Conservation (phyloP, 2,113 vertebrate species). For the Anolis carolinensis region DNA sequence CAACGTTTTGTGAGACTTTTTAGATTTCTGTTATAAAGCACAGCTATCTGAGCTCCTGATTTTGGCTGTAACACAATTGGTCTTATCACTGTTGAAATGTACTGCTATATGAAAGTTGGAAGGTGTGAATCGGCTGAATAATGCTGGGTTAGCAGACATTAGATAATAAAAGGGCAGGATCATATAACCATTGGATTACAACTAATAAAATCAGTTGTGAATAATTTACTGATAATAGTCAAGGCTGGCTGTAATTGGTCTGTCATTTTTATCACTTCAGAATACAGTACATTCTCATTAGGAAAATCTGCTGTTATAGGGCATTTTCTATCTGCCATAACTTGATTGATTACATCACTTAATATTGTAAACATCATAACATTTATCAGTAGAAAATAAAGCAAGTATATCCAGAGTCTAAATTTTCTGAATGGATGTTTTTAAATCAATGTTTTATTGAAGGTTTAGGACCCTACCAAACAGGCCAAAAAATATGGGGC, state of each 20-base stretch:
- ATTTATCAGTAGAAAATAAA: background rate
- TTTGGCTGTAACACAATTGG: conserved; percentile 44
- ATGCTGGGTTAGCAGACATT: conserved; percentile 43
- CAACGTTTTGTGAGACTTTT: too few relatives aligned
- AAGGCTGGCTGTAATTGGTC: conserved; percentile 37
- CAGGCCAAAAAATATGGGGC: too few relatives aligned
- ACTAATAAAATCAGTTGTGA: conserved; percentile 55
- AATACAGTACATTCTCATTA: conserved; percentile 40
- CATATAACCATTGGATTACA: conserved; percentile 51
- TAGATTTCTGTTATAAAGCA: background rate
- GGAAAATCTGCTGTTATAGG: conserved; percentile 29
- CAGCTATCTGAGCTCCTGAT: conserved; percentile 40
- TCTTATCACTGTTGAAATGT: conserved; percentile 42
- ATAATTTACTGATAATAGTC: conserved; percentile 57
- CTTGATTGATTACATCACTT: conserved; percentile 29
- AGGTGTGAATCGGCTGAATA: conserved; percentile 53
- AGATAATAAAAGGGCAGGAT: conserved; percentile 45
- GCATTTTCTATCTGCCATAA: conserved; percentile 21
- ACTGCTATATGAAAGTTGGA: conserved; percentile 37
- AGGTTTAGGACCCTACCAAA: too few relatives aligned
- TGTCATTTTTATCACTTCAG: conserved; percentile 54
- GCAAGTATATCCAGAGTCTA: background rate
- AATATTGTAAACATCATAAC: conserved; percentile 16
- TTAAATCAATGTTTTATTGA: background rate
- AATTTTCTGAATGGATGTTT: background rate